Evolutionary conservation across 2,888 invertebrate genomes (phyloP).

Genomic region (Drosophila kokeensis): DNA sequence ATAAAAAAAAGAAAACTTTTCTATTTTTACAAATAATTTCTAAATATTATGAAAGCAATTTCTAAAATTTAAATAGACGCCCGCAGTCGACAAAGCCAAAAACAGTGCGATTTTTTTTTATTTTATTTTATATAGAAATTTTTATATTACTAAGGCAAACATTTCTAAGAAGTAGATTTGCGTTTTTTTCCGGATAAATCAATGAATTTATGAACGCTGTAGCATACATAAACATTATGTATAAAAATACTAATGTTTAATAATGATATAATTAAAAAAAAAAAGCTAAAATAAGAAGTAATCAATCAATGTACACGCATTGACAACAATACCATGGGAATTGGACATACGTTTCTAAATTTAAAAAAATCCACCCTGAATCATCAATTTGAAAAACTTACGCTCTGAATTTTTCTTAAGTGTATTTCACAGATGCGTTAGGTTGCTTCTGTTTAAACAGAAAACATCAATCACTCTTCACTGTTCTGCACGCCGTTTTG

Average conservation of each 20-base stretch:
- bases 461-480: conserved; percentile 7
- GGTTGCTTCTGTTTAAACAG: background rate
- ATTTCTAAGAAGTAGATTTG: too few relatives aligned
- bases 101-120: too few relatives aligned
- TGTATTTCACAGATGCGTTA: background rate
- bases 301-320: background rate
- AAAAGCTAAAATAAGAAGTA: background rate
- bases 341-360: background rate
- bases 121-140: too few relatives aligned
- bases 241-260: background rate
- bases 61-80: background rate
- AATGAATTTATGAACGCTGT: background rate
- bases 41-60: too few relatives aligned
- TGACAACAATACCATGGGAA: background rate
- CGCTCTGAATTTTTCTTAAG: background rate
- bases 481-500: background rate
- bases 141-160: too few relatives aligned
- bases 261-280: background rate
- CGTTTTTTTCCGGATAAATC: too few relatives aligned
- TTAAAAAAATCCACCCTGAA: background rate
- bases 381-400: background rate
- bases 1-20: background rate
- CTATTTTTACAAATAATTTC: too few relatives aligned
- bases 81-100: too few relatives aligned
- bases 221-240: background rate